These are phyloP conservation scores for Caenorhabditis parvicauda DNA, from an alignment of 2,888 invertebrate genomes.

Conservation along the genomic window DNA sequence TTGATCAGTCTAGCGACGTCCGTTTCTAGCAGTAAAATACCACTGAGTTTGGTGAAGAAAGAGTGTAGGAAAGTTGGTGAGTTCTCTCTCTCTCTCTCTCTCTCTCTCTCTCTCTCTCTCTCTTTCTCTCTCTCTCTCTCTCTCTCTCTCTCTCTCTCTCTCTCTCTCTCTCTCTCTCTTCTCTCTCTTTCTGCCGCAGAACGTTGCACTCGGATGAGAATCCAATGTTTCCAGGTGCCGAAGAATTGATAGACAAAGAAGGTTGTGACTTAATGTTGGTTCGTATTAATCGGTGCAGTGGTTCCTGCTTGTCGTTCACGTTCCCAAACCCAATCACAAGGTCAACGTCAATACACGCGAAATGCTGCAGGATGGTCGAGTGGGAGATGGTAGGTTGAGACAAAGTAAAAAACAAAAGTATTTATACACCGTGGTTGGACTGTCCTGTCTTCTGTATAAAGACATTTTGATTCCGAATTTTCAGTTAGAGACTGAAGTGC, in stretches of 20 bases:
- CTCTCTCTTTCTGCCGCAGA: background rate
- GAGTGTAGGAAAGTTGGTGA: no score
- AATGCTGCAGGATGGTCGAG: slow-evolving; percentile 52
- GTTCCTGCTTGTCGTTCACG: slow-evolving; percentile 48
- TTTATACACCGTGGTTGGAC: no score
- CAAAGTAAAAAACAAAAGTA: no score
- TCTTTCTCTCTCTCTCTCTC: slow-evolving; percentile 1
- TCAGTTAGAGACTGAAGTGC: slow-evolving; percentile 45
- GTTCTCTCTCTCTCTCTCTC: slow-evolving; percentile 13
- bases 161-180: slow-evolving; percentile 4
- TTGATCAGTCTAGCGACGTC: no score
- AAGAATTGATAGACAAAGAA: slow-evolving; percentile 49
- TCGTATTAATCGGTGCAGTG: slow-evolving; percentile 49
- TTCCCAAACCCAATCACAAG: slow-evolving; percentile 44
- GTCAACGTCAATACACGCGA: slow-evolving; percentile 33
- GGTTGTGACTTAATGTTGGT: slow-evolving; percentile 53
- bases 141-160: background rate
- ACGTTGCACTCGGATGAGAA: no score
- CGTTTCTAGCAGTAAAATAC: no score
- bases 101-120: slow-evolving; percentile 15
- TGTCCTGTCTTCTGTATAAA: no score
- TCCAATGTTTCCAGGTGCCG: slow-evolving; percentile 36
- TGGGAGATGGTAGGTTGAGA: slow-evolving; percentile 36
- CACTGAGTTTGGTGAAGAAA: no score
- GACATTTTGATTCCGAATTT: slow-evolving; percentile 14